Evolutionary conservation across 2,797 vertebrate species (phyloP).

Genomic region (Microctenopoma lineatum): DNA sequence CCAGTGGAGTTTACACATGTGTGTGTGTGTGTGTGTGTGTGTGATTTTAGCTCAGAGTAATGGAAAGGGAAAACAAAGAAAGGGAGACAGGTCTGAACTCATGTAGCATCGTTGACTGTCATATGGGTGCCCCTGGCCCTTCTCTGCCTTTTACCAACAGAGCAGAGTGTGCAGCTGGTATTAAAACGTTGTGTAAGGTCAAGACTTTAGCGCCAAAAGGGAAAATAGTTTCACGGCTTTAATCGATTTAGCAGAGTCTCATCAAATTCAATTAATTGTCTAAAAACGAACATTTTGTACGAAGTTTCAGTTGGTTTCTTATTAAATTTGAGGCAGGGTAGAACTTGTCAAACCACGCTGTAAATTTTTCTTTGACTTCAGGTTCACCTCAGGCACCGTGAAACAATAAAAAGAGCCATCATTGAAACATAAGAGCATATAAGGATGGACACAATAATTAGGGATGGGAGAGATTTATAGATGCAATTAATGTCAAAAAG

Average conservation of each 20-base stretch:
- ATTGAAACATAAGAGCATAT: conserved; percentile 21
- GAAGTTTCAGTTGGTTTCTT: not conserved
- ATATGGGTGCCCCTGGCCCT: conserved; percentile 64
- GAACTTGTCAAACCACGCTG: conserved; percentile 17
- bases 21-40: conserved; percentile 39
- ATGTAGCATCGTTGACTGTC: conserved; percentile 60
- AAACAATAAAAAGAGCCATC: conserved; percentile 18
- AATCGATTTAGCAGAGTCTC: conserved; percentile 3
- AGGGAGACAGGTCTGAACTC: conserved; percentile 74
- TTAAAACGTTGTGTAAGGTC: conserved; percentile 58
- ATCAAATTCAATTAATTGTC: conserved; percentile 20
- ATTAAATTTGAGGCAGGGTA: not conserved
- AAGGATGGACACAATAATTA: conserved; percentile 27
- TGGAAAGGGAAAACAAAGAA: conserved; percentile 66
- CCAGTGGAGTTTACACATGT: conserved; percentile 60
- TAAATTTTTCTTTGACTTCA: conserved; percentile 11
- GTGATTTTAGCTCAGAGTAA: conserved; percentile 51
- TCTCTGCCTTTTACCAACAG: conserved; percentile 43
- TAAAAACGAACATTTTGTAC: conserved; percentile 26
- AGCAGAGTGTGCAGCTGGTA: conserved; percentile 54
- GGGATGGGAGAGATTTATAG: conserved; percentile 16
- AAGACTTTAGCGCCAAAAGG: conserved; percentile 24
- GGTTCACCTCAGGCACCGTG: conserved; percentile 29
- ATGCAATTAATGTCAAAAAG: conserved; percentile 15
- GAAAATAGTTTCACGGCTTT: conserved; percentile 43